phyloP scores from a whole-genome alignment of 2,797 vertebrate genomes.

The Etheostoma perlongum region DNA sequence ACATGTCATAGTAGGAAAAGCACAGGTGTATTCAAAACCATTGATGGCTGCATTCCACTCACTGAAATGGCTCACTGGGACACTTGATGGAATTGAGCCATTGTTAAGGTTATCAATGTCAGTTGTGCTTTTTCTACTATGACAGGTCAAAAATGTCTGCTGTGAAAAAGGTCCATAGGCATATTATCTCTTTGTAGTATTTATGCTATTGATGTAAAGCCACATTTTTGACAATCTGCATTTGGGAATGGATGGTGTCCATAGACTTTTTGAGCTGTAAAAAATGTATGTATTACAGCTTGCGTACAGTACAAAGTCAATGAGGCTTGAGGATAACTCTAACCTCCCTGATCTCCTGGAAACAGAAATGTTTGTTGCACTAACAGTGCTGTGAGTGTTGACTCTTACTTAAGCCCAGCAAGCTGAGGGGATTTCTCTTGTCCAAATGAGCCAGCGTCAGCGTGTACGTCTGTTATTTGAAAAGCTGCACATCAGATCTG shows the following conservation, averaged over 20 bases:
- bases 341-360: not conserved
- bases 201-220: not conserved
- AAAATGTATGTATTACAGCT: not conserved
- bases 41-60: too few species aligned
- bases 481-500: constrained; percentile 42
- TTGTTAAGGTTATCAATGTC: too few species aligned
- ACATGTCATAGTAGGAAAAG: too few species aligned
- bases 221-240: not conserved
- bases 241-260: not conserved
- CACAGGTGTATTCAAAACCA: too few species aligned
- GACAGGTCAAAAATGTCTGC: too few species aligned
- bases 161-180: not conserved
- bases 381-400: constrained; percentile 49
- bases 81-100: too few species aligned
- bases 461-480: constrained; percentile 57
- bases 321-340: not conserved
- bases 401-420: constrained; percentile 27
- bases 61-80: too few species aligned
- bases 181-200: not conserved
- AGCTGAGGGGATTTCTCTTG: constrained; percentile 39
- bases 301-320: not conserved
- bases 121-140: too few species aligned
- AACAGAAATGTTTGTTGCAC: constrained; percentile 49
- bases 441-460: constrained; percentile 19
- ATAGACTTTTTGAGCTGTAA: not conserved